Conservation (phyloP, 2,113 vertebrate species). For the Eublepharis macularius region DNA sequence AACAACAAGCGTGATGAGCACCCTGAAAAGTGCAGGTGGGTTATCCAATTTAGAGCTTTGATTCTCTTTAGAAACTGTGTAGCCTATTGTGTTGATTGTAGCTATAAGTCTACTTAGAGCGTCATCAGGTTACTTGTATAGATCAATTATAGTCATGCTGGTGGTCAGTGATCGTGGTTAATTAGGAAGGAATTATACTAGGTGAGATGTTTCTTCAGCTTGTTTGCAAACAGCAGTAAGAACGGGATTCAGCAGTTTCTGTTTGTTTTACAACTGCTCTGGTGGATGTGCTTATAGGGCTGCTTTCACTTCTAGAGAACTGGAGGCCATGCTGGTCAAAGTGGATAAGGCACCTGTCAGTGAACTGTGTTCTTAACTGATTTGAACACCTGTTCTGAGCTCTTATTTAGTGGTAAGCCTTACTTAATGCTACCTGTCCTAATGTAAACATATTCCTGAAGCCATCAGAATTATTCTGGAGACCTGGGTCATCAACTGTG, state of each 20-base stretch:
- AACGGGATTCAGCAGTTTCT: not conserved
- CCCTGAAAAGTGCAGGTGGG: conserved; percentile 91
- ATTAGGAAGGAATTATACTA: not conserved
- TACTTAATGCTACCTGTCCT: not conserved
- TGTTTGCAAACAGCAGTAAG: not conserved
- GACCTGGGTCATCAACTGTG: not conserved
- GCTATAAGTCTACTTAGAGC: not conserved
- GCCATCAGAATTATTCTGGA: not conserved
- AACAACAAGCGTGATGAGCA: conserved; percentile 96
- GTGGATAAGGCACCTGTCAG: too few species aligned
- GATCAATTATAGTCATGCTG: not conserved
- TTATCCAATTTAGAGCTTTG: conserved; percentile 15
- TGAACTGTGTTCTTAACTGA: too few species aligned
- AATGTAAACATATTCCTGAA: not conserved
- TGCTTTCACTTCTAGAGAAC: not conserved
- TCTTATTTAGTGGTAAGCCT: not conserved
- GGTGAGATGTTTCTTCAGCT: conserved; percentile 1
- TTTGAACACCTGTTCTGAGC: too few species aligned
- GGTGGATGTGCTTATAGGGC: not conserved
- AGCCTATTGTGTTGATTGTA: not conserved
- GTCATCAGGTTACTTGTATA: not conserved
- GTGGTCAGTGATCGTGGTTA: not conserved
- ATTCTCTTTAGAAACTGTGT: not conserved
- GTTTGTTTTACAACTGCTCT: not conserved
- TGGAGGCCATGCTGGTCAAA: not conserved